A percentile compares a stretch with the other conserved stretches of the same genome.
Evolutionary conservation across 2,888 invertebrate genomes (phyloP).

Genomic region (Mythimna lalbum): DNA sequence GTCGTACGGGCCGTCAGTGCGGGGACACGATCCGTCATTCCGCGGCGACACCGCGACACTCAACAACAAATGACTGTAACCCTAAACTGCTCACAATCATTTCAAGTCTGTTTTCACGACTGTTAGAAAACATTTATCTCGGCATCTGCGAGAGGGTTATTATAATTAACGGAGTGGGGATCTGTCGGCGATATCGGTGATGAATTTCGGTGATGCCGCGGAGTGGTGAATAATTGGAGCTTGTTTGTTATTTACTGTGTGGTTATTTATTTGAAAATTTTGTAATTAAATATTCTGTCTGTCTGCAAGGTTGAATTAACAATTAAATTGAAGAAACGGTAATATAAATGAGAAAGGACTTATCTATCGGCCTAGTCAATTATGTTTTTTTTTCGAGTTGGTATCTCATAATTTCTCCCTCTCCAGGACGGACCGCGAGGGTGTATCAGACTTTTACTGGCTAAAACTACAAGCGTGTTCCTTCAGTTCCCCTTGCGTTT

Average conservation of each 20-base stretch:
- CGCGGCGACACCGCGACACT: slow-evolving; percentile 55
- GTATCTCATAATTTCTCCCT: too few relatives aligned
- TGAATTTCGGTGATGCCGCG: slow-evolving; percentile 22
- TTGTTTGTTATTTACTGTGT: slow-evolving; percentile 37
- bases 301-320: not conserved
- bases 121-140: slow-evolving; percentile 52
- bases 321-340: not conserved
- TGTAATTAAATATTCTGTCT: not conserved
- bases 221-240: slow-evolving; percentile 39
- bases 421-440: too few relatives aligned
- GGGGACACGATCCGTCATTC: slow-evolving; percentile 48
- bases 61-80: slow-evolving; percentile 61
- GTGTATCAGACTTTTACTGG: too few relatives aligned
- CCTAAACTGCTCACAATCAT: slow-evolving; percentile 56
- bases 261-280: slow-evolving; percentile 17
- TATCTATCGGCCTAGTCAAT: not conserved
- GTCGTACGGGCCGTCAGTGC: slow-evolving; percentile 36
- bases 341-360: not conserved
- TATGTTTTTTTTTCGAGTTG: too few relatives aligned
- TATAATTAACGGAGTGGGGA: slow-evolving; percentile 46
- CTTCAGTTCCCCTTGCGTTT: too few relatives aligned
- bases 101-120: slow-evolving; percentile 56
- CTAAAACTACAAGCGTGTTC: too few relatives aligned
- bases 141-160: slow-evolving; percentile 36
- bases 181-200: slow-evolving; percentile 45